Evolutionary conservation across 2,797 vertebrate species (phyloP), one percentile per base, ranked within the genome.

Genomic region (Potorous gilbertii): DNA sequence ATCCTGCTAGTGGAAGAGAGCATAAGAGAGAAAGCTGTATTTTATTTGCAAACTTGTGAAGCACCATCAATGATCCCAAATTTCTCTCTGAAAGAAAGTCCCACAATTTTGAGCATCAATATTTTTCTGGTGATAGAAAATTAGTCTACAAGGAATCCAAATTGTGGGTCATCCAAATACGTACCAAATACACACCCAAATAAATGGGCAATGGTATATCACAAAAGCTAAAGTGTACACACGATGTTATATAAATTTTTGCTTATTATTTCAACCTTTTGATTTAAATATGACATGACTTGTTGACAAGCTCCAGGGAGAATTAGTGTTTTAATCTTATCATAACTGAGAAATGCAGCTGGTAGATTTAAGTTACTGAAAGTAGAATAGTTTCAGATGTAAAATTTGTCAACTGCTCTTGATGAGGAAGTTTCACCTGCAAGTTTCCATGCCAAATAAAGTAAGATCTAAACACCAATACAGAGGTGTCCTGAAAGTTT

Each of bases 321-420:
- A 11, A 81, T 12, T 31, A 56, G 74, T 94, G 94, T 96, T 95
- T 96, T 91, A 87, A 92, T 92, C 92, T 74, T 62, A 94, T 96
- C 96, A 46, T 93, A 98, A 96, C 97, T 87, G 96, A 97, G 56
- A 98, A 96, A 94, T 54, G 4, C 62, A 97, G 95, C 54, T 97
- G 97, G 90, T 40, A 93, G 91, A 94, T 13, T 92, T 91, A 54
- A 95, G 50, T 93, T 97, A 96, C 94, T 96, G 90, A 94, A 96
- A 97, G 8, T 21, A 81, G 24, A 95, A 57, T 27, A 92, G 96
- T 97, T 97, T 97, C 95, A 91, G 94, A 96, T 95, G 92, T 97
- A 56, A 89, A 95, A 94, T 52, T 94, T 66, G 56, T 34, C 92
- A 34, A 95, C 92, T 95, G 97, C 94, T 97, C 14, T 10, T 89